These are phyloP conservation scores for Chelon labrosus DNA, from an alignment of 2,797 vertebrate species.

Conservation along the genomic window DNA sequence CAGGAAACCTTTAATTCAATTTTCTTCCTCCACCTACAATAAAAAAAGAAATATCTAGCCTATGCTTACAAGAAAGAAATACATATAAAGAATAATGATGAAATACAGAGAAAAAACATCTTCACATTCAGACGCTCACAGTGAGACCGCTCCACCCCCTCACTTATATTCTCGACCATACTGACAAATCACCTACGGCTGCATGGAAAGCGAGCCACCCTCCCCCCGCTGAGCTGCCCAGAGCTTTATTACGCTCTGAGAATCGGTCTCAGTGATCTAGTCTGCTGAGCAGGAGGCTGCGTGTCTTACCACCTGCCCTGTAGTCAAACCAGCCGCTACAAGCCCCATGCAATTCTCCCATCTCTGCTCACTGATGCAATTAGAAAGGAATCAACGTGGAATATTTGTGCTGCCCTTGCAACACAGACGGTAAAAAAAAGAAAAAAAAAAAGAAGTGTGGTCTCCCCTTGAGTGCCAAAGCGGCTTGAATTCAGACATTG, in stretches of 20 bases:
- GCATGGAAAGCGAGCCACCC: slow-evolving; percentile 40
- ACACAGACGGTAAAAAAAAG: slow-evolving; percentile 6
- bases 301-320: slow-evolving; percentile 55
- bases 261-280: slow-evolving; percentile 44
- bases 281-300: slow-evolving; percentile 47
- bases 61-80: neutral
- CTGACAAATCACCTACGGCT: slow-evolving; percentile 75
- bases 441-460: slow-evolving; percentile 23
- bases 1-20: slow-evolving; percentile 21
- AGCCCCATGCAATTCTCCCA: slow-evolving; percentile 53
- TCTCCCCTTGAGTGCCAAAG: slow-evolving; percentile 46
- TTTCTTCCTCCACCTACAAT: too few species aligned
- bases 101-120: slow-evolving; percentile 60
- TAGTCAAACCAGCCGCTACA: slow-evolving; percentile 52
- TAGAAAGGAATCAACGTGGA: slow-evolving; percentile 72
- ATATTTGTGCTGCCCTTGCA: slow-evolving; percentile 31
- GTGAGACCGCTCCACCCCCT: slow-evolving; percentile 49
- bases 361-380: slow-evolving; percentile 72
- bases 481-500: slow-evolving; percentile 51
- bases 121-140: slow-evolving; percentile 29
- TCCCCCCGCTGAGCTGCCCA: slow-evolving; percentile 27
- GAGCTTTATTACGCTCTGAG: slow-evolving; percentile 63
- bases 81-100: slow-evolving; percentile 60
- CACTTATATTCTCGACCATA: slow-evolving; percentile 52
- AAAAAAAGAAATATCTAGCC: too few species aligned